A percentile compares a stretch with the other conserved stretches of the same genome.
phyloP scores from a whole-genome alignment of 2,888 invertebrate species.

The Matsumyia berberina region DNA sequence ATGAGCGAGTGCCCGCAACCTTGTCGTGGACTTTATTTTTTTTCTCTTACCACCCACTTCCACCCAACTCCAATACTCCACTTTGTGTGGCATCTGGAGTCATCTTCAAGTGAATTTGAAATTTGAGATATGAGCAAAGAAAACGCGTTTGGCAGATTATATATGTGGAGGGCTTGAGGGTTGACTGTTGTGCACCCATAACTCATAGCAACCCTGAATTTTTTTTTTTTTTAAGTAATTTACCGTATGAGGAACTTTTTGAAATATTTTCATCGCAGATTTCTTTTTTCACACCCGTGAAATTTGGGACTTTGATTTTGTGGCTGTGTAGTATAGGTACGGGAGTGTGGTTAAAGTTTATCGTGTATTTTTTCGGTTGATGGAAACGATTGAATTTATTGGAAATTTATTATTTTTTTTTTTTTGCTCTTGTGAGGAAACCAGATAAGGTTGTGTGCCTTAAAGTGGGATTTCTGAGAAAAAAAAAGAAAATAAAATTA shows the following conservation, averaged over 20 bases:
- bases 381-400: slow-evolving; percentile 7
- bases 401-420: not conserved
- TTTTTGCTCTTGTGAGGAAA: not conserved
- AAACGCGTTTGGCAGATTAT: slow-evolving; percentile 47
- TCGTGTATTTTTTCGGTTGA: slow-evolving; percentile 11
- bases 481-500: not conserved
- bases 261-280: not conserved
- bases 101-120: slow-evolving; percentile 68
- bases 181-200: slow-evolving; percentile 7
- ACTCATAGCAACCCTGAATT: slow-evolving; percentile 36
- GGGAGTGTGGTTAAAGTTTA: slow-evolving; percentile 18
- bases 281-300: not conserved
- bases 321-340: slow-evolving; percentile 15
- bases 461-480: not conserved
- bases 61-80: no score
- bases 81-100: slow-evolving; percentile 65
- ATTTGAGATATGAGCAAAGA: slow-evolving; percentile 64
- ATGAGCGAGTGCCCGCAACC: no score
- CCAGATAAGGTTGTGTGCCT: not conserved
- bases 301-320: slow-evolving; percentile 44
- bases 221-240: slow-evolving; percentile 32
- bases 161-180: slow-evolving; percentile 4
- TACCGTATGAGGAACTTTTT: slow-evolving; percentile 50
- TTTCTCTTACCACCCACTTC: not conserved
- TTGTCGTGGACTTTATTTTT: not conserved